Percentiles rank a stretch among this genome's conserved stretches.
These are phyloP conservation scores for Gallinago undulata DNA, from an alignment of 2,113 vertebrate species.

Conservation along the genomic window DNA sequence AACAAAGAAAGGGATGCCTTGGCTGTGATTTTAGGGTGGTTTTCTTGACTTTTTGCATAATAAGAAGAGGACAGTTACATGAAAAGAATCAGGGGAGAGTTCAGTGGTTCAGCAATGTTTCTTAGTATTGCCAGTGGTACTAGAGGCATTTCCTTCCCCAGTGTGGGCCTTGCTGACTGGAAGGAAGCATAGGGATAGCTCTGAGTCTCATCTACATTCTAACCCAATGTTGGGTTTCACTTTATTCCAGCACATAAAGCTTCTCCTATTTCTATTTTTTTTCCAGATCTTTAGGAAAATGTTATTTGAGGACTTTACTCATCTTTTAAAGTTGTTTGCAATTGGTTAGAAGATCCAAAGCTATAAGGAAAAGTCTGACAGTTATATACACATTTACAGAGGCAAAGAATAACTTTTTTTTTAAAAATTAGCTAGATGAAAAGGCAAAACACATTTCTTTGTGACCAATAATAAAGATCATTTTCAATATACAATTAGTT, in stretches of 20 bases:
- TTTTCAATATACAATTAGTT: background rate
- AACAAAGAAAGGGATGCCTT: background rate
- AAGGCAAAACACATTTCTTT: background rate
- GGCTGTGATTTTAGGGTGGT: background rate
- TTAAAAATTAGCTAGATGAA: background rate
- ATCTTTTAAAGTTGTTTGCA: background rate
- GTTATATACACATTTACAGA: background rate
- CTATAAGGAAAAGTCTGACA: background rate
- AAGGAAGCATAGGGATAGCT: background rate
- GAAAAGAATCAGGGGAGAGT: background rate
- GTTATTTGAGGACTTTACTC: background rate
- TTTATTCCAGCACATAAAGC: background rate
- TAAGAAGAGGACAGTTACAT: background rate
- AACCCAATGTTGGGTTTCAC: background rate
- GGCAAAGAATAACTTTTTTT: background rate
- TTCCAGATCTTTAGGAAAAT: background rate
- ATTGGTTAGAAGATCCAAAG: background rate
- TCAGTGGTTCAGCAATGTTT: background rate
- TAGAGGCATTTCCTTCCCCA: background rate
- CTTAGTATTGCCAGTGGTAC: background rate
- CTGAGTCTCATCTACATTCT: background rate
- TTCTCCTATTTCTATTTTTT: background rate
- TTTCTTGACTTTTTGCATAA: background rate
- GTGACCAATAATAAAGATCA: background rate
- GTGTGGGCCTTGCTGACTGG: background rate